These are phyloP conservation scores for Eilema sororculum DNA, from an alignment of 2,888 invertebrate genomes.

Conservation along the genomic window DNA sequence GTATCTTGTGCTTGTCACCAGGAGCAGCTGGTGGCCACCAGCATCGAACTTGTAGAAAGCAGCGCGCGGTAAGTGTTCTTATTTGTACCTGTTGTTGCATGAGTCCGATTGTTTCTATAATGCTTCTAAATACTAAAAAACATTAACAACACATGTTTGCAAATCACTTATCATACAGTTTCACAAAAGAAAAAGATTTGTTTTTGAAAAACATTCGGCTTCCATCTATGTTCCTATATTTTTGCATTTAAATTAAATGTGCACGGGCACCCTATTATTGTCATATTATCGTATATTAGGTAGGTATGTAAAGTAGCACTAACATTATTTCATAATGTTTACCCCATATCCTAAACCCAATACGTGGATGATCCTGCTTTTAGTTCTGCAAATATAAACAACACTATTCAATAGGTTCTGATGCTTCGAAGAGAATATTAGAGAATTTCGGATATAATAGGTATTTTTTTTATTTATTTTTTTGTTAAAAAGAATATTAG, in stretches of 20 bases:
- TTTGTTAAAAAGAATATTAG: no score
- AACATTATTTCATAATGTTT: conserved; percentile 27
- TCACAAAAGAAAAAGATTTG: not conserved
- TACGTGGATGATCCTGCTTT: conserved; percentile 55
- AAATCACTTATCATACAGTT: not conserved
- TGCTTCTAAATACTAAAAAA: no score
- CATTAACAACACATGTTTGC: not conserved
- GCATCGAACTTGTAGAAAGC: no score
- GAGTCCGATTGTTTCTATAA: no score
- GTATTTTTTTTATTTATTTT: no score
- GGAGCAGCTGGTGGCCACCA: no score
- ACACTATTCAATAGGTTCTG: conserved; percentile 40
- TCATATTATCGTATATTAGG: no score
- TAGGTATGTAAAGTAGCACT: conserved; percentile 34
- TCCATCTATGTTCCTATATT: not conserved
- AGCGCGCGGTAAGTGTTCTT: no score
- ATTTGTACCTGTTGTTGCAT: no score
- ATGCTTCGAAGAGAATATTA: not conserved
- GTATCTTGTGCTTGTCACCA: no score
- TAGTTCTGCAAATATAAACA: conserved; percentile 58
- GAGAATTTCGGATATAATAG: not conserved
- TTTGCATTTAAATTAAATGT: not conserved
- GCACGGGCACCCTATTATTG: not conserved
- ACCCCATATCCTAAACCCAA: conserved; percentile 56
- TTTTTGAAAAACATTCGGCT: not conserved